These are phyloP conservation scores for Amphibalanus amphitrite DNA, from an alignment of 1,140 invertebrate genomes.

Conservation along the genomic window DNA sequence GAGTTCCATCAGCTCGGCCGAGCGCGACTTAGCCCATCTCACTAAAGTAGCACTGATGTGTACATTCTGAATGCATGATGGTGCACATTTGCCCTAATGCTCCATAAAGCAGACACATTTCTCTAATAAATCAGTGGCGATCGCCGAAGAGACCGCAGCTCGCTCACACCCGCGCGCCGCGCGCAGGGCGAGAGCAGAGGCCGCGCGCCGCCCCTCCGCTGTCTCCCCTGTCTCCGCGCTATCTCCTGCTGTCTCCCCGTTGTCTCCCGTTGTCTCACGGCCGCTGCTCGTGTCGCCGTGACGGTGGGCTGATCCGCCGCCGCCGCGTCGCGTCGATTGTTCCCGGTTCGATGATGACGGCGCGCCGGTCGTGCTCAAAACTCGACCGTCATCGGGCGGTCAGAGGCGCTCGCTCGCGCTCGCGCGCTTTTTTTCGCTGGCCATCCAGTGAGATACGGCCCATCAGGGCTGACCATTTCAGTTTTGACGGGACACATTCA, in stretches of 20 bases:
- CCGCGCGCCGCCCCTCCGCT: no score
- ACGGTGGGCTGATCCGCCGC: no score
- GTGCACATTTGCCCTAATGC: background rate
- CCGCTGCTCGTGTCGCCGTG: no score
- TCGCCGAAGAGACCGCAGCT: background rate
- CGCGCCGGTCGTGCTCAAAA: background rate
- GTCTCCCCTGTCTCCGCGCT: no score
- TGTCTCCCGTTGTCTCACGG: no score
- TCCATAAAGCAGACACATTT: background rate
- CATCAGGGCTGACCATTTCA: background rate
- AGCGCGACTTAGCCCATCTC: background rate
- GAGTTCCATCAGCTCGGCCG: background rate
- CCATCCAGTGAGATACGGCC: background rate
- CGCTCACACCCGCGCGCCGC: background rate
- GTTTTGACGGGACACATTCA: background rate
- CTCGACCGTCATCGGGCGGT: background rate
- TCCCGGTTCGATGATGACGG: no score
- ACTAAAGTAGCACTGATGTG: background rate
- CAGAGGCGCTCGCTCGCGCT: no score
- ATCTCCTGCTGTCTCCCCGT: no score
- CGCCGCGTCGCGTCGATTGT: background rate
- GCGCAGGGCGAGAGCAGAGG: background rate
- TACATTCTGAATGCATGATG: background rate
- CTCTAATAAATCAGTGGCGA: background rate
- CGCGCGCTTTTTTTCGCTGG: background rate